A percentile compares a stretch with the other conserved stretches of the same genome.
Conservation (phyloP, 2,797 vertebrate species). For the Falco rusticolus region DNA sequence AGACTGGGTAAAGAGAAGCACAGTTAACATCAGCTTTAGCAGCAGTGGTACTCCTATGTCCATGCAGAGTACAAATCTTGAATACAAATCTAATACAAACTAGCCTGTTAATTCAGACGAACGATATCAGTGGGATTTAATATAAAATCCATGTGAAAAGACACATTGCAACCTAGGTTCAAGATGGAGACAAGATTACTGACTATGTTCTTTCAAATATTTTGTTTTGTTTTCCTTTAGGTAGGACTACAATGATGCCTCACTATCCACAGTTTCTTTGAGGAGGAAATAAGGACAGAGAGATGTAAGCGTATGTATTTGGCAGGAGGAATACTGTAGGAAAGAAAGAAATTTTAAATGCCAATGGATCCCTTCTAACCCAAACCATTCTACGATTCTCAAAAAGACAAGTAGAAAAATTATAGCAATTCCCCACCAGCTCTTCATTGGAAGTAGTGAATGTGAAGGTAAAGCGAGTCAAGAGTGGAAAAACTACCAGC, state of each 20-base stretch:
- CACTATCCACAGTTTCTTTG: background rate
- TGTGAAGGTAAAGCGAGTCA: background rate
- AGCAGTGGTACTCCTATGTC: background rate
- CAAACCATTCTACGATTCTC: background rate
- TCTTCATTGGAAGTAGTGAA: background rate
- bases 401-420: background rate
- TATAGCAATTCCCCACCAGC: background rate
- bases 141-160: background rate
- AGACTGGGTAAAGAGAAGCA: background rate
- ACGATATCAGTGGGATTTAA: background rate
- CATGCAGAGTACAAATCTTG: background rate
- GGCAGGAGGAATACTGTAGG: background rate
- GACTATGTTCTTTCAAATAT: background rate
- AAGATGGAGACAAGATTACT: background rate
- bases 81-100: background rate
- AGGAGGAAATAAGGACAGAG: background rate
- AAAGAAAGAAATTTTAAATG: background rate
- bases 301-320: rapidly evolving
- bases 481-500: background rate
- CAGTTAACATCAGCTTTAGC: background rate
- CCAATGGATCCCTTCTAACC: background rate
- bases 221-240: background rate
- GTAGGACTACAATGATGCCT: background rate
- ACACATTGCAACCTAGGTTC: background rate
- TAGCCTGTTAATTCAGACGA: background rate